Percentiles rank a stretch among this genome's conserved stretches.
These are phyloP conservation scores for Atractosteus spatula DNA, from an alignment of 2,113 vertebrate genomes.

Conservation along the genomic window DNA sequence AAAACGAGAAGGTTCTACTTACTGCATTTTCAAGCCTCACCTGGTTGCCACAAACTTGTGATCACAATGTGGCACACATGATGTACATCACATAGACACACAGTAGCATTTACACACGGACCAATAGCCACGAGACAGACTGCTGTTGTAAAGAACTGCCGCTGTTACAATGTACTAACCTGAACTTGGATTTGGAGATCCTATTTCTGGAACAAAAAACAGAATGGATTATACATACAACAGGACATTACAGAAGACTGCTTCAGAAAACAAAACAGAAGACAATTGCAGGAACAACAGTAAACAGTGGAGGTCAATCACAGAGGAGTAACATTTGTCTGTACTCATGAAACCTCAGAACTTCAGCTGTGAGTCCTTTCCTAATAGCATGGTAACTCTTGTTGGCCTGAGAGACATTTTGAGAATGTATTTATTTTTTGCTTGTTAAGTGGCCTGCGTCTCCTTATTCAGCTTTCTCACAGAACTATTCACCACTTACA, in stretches of 20 bases:
- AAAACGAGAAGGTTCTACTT: no score
- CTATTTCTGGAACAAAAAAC: slow-evolving; percentile 94
- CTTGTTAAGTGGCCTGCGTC: no score
- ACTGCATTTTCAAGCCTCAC: no score
- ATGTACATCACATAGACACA: slow-evolving; percentile 6
- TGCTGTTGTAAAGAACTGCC: slow-evolving; percentile 35
- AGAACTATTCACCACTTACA: no score
- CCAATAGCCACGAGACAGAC: slow-evolving; percentile 23
- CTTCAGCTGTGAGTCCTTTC: neutral
- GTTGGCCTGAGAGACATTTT: no score
- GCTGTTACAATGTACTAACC: slow-evolving; percentile 78
- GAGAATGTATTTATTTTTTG: no score
- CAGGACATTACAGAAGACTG: slow-evolving; percentile 57
- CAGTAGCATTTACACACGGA: slow-evolving; percentile 13
- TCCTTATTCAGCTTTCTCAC: no score
- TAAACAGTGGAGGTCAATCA: slow-evolving; percentile 16
- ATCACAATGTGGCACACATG: slow-evolving; percentile 37
- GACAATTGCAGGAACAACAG: slow-evolving; percentile 8
- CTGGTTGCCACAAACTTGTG: slow-evolving; percentile 21
- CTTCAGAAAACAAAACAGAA: slow-evolving; percentile 23
- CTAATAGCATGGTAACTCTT: no score
- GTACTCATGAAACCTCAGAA: neutral
- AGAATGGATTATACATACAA: slow-evolving; percentile 78
- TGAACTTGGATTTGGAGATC: slow-evolving; percentile 99
- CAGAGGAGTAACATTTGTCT: neutral